Base-by-base conservation (phyloP, 2,797 vertebrate species). In the Synaphobranchus kaupii region DNA sequence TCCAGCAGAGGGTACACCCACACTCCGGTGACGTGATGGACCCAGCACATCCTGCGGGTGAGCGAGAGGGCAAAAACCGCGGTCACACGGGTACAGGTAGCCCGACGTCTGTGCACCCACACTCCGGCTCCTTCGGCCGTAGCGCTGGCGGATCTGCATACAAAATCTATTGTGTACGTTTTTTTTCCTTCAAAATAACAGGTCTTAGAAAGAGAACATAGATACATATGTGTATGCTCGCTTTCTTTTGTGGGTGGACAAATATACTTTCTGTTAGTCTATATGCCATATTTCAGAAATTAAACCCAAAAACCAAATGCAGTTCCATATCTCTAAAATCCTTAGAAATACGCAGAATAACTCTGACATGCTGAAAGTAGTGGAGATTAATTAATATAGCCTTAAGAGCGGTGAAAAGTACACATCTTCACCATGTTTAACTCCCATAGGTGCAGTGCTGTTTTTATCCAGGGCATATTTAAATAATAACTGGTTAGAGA, bases 1-100 rank as follows among this genome's bases (percentile, higher is more conserved):
- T 99, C 98, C 93, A 99, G 95, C 90, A 99, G 95, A 0, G 98
- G 98, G 93, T 99, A 99, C 48, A 98, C 98, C 98, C 98, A 99
- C 90, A 99, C 96, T 10, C 98, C 98, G 0, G 98, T 99, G 91
- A 99, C 95, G 0, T 98, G 97, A 92, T 99, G 98, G 90, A 99
- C 96, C 98, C 98, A 99, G 88, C 97, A 99, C 89, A 99, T 96
- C 98, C 98, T 99, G 93, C 56, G 88, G 0, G 25, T 39, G 47
- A n/a, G 0, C 25, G 22, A 0, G 71, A 34, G 85, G 44, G 52
- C 7, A 63, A 2, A 44, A 25, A 47, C 12, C 7, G 25, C 50
- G 34, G 1, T 83, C n/a, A 34, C 12, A 20, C 73, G 44, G 73
- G 34, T 10, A 78, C 73, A 78, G 28, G 34, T 34, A 39, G 34